Base-by-base conservation (phyloP, 2,113 vertebrate genomes). In the Jaculus jaculus region DNA sequence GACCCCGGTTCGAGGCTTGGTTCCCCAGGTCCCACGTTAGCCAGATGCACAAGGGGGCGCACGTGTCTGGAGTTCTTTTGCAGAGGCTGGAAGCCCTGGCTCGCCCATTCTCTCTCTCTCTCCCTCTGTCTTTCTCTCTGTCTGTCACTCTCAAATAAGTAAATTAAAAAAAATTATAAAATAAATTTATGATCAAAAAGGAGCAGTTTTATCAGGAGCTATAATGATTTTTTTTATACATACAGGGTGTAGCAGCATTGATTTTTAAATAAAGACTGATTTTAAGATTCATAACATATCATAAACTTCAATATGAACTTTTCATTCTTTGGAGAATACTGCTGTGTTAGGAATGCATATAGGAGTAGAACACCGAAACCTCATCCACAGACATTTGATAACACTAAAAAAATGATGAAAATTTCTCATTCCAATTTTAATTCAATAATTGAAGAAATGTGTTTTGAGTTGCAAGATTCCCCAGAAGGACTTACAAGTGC, bases 161-260 rank as follows among this genome's bases (percentile, higher is more conserved):
- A n/a, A n/a, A n/a, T n/a, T n/a, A n/a, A n/a, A n/a, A n/a, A n/a
- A n/a, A n/a, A n/a, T n/a, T n/a, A n/a, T 79, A 94, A 94, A 96
- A 94, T 58, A 85, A 95, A 94, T 90, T 87, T 72, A 85, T 63
- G 78, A 95, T 78, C 60, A 91, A 20, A 71, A 94, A 95, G 77
- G 92, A 69, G 82, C 90, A 92, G 69, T 85, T 93, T 94, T 92
- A 63, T 78, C 84, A 85, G 74, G 51, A 89, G 74, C 39, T 51
- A 94, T 71, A 63, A 26, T 81, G 69, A 63, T 37, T 34, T 82
- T 87, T 92, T 75, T 39, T 75, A 93, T 91, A 84, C 30, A 58
- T 18, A 32, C 24, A 72, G 6, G 32, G 11, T 47, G 80, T 6
- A 72, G 26, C 26, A 87, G 77, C 90, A 94, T 91, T 92, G 85